These are phyloP conservation scores for Diorhabda carinulata DNA, from an alignment of 1,140 invertebrate species.

Conservation along the genomic window DNA sequence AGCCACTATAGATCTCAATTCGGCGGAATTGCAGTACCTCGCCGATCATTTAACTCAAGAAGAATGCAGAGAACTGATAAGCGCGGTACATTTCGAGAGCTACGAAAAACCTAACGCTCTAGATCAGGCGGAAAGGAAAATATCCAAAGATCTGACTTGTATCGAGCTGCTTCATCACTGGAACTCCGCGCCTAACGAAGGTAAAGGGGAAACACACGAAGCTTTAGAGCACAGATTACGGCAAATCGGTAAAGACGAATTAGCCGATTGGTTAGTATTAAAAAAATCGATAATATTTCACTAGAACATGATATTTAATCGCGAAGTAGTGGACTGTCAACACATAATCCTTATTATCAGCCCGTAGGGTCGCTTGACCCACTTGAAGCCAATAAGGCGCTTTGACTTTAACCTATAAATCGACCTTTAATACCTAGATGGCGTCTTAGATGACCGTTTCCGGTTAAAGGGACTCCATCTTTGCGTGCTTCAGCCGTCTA, in stretches of 20 bases:
- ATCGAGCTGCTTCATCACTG: conserved; percentile 55
- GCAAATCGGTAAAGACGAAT: conserved; percentile 53
- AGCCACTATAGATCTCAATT: conserved; percentile 54
- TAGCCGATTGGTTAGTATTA: conserved; percentile 53
- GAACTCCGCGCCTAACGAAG: conserved; percentile 52
- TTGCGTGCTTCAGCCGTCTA: too few relatives aligned
- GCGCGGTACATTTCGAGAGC: conserved; percentile 53
- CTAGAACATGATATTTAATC: too few relatives aligned
- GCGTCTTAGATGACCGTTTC: too few relatives aligned
- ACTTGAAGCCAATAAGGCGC: too few relatives aligned
- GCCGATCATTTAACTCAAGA: conserved; percentile 51
- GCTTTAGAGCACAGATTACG: conserved; percentile 51
- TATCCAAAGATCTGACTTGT: conserved; percentile 53
- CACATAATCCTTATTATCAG: too few relatives aligned
- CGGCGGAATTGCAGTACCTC: conserved; percentile 54
- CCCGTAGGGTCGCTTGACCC: too few relatives aligned
- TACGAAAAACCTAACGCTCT: conserved; percentile 52
- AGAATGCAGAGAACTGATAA: conserved; percentile 56
- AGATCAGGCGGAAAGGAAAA: conserved; percentile 48
- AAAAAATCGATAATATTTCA: too few relatives aligned
- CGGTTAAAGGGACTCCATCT: too few relatives aligned
- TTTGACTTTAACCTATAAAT: too few relatives aligned
- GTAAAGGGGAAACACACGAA: conserved; percentile 54
- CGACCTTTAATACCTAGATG: too few relatives aligned
- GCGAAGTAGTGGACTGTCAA: too few relatives aligned